A percentile compares a stretch with the other conserved stretches of the same genome.
Evolutionary conservation across 2,797 vertebrate genomes (phyloP).

Genomic region (Calcarius lapponicus): DNA sequence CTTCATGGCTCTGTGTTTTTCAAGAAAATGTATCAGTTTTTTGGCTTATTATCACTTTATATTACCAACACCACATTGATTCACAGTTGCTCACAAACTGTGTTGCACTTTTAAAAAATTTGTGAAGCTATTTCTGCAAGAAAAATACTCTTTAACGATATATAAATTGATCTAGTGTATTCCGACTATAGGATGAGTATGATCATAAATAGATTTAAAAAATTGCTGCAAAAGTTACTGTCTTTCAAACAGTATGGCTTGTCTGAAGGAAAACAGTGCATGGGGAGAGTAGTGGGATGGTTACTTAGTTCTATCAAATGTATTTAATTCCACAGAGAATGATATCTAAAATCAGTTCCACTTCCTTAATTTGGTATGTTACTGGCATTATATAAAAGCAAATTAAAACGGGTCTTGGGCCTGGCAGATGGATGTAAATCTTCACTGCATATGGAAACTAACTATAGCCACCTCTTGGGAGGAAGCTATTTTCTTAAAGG

Average conservation of each 20-base stretch:
- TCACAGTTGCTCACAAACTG: neutral
- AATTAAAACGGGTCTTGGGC: neutral
- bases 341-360: neutral
- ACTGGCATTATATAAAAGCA: neutral
- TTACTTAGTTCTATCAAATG: neutral
- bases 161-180: neutral
- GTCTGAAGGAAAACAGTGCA: neutral
- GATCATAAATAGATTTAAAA: neutral
- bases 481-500: slow-evolving; percentile 5
- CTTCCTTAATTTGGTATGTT: slow-evolving; percentile 3
- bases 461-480: slow-evolving; percentile 40
- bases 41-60: neutral
- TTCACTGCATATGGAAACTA: slow-evolving; percentile 38
- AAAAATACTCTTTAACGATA: neutral
- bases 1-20: neutral
- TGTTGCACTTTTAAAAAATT: neutral
- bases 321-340: neutral
- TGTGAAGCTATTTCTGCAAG: neutral
- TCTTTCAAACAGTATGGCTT: neutral
- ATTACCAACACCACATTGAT: neutral
- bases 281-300: neutral
- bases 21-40: neutral
- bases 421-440: slow-evolving; percentile 50
- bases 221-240: neutral
- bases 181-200: neutral